phyloP scores from a whole-genome alignment of 2,113 vertebrate genomes.

The Perca flavescens region DNA sequence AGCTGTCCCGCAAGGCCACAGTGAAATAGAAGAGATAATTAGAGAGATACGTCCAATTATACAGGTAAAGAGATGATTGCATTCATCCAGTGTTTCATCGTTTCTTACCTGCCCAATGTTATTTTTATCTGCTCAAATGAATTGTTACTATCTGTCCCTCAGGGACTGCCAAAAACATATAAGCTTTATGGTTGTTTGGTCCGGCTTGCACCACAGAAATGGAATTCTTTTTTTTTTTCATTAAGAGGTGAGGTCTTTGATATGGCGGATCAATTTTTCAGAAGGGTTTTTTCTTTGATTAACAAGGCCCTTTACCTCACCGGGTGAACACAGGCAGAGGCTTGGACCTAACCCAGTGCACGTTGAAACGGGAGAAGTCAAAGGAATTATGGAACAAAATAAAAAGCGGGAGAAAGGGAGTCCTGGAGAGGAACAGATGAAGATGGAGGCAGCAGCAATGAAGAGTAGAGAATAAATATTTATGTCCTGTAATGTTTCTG shows the following conservation, averaged over 20 bases:
- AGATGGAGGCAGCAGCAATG: slow-evolving; percentile 65
- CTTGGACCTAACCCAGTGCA: slow-evolving; percentile 54
- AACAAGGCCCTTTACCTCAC: slow-evolving; percentile 63
- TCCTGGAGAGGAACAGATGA: slow-evolving; percentile 67
- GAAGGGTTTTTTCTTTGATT: slow-evolving; percentile 78
- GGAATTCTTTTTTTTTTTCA: slow-evolving; percentile 62
- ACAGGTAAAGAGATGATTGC: slow-evolving; percentile 27
- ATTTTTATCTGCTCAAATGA: slow-evolving; percentile 45
- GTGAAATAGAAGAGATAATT: slow-evolving; percentile 63
- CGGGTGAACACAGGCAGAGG: slow-evolving; percentile 39
- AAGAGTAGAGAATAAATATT: slow-evolving; percentile 82
- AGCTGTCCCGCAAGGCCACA: slow-evolving; percentile 32
- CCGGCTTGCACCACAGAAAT: slow-evolving; percentile 52
- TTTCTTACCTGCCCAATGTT: slow-evolving; percentile 19
- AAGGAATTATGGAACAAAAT: slow-evolving; percentile 52
- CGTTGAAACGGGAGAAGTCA: slow-evolving; percentile 55
- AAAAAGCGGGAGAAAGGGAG: slow-evolving; percentile 7
- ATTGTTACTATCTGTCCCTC: slow-evolving; percentile 30
- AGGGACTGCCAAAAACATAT: slow-evolving; percentile 50
- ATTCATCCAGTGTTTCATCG: slow-evolving; percentile 17
- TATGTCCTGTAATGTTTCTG: slow-evolving; percentile 82
- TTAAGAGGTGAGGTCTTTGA: slow-evolving; percentile 76
- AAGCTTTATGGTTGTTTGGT: slow-evolving; percentile 66
- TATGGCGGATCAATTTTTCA: slow-evolving; percentile 78
- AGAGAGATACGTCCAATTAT: slow-evolving; percentile 62